A percentile compares a stretch with the other conserved stretches of the same genome.
phyloP scores from a whole-genome alignment of 2,888 invertebrate genomes.

The Limenitis camilla region DNA sequence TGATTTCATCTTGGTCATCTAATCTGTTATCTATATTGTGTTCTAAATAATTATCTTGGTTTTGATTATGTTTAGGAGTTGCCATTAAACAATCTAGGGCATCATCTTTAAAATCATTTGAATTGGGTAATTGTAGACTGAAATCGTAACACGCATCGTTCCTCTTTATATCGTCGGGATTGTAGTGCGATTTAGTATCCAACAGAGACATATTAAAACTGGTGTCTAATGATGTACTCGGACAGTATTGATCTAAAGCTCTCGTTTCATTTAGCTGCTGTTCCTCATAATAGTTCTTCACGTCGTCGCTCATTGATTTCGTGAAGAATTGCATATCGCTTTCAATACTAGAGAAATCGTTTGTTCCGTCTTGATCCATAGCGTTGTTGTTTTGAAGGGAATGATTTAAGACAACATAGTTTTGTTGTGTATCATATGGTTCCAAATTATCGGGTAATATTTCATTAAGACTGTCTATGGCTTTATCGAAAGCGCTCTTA shows the following conservation, averaged over 20 bases:
- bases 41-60: slow-evolving; percentile 38
- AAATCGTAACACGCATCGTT: slow-evolving; percentile 64
- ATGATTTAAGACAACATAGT: slow-evolving; percentile 56
- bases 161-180: slow-evolving; percentile 53
- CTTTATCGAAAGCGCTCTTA: slow-evolving; percentile 52
- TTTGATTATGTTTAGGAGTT: slow-evolving; percentile 49
- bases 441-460: slow-evolving; percentile 64
- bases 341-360: slow-evolving; percentile 65
- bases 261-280: slow-evolving; percentile 55
- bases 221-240: slow-evolving; percentile 54
- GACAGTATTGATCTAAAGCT: slow-evolving; percentile 58
- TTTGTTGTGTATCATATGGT: slow-evolving; percentile 59
- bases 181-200: slow-evolving; percentile 55
- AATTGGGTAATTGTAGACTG: slow-evolving; percentile 52
- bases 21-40: slow-evolving; percentile 41
- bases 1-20: slow-evolving; percentile 59
- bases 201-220: slow-evolving; percentile 61
- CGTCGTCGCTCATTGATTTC: slow-evolving; percentile 67
- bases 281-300: slow-evolving; percentile 66
- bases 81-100: slow-evolving; percentile 59
- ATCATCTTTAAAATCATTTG: slow-evolving; percentile 57
- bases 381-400: slow-evolving; percentile 47
- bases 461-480: slow-evolving; percentile 56
- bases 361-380: slow-evolving; percentile 47
- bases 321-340: slow-evolving; percentile 69